Percentiles rank a stretch among this genome's conserved stretches.
phyloP scores from a whole-genome alignment of 2,888 invertebrate genomes.

The Sphaerophoria taeniata region DNA sequence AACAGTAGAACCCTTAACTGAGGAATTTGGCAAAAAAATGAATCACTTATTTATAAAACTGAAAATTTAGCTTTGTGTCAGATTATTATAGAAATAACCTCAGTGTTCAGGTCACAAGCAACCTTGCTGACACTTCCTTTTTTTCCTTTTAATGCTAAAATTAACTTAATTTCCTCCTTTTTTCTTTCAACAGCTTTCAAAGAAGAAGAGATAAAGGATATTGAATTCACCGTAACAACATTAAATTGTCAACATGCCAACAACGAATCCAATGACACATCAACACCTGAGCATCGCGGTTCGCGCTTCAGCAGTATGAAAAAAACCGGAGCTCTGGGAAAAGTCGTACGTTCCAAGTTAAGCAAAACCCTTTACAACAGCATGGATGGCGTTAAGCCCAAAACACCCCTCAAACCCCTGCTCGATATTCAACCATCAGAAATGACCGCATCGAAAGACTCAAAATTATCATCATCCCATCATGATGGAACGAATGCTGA shows the following conservation, averaged over 20 bases:
- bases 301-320: conserved; percentile 83
- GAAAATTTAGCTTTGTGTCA: not conserved
- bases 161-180: conserved; percentile 37
- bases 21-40: no score
- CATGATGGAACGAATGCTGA: conserved; percentile 77
- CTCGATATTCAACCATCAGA: conserved; percentile 80
- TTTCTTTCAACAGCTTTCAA: conserved; percentile 84
- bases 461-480: conserved; percentile 43
- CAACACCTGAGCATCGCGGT: conserved; percentile 81
- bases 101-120: not conserved
- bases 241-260: conserved; percentile 87
- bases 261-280: conserved; percentile 82
- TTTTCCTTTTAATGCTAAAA: conserved; percentile 4
- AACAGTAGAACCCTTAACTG: no score
- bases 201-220: conserved; percentile 92
- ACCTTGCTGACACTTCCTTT: not conserved
- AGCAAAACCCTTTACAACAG: conserved; percentile 84
- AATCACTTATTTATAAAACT: no score
- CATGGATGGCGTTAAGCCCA: conserved; percentile 82
- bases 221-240: conserved; percentile 94
- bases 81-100: not conserved
- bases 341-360: conserved; percentile 84
- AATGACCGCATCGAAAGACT: conserved; percentile 32
- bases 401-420: conserved; percentile 80
- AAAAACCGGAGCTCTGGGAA: conserved; percentile 84